These are phyloP conservation scores for Nesogale talazaci DNA, from an alignment of 2,113 vertebrate genomes.

Conservation along the genomic window DNA sequence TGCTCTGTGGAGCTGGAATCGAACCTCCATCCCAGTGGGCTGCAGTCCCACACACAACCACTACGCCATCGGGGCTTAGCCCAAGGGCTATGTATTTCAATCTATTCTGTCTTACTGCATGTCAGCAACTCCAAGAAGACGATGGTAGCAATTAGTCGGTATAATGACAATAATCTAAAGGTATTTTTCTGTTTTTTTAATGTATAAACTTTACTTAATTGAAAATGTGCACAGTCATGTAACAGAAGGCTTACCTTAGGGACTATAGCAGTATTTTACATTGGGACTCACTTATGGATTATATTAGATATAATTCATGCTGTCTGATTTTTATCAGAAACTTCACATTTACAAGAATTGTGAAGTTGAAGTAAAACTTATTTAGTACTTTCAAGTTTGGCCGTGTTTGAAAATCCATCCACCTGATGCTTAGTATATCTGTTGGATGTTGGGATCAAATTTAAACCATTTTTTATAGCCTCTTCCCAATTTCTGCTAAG, in stretches of 20 bases:
- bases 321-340: not conserved
- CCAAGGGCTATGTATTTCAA: not conserved
- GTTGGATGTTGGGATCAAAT: not conserved
- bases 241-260: not conserved
- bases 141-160: not conserved
- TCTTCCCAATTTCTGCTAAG: not conserved
- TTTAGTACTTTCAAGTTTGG: not conserved
- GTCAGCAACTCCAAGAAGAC: not conserved
- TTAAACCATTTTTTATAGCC: not conserved
- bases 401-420: not conserved
- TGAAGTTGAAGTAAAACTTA: conserved; percentile 12
- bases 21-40: no score
- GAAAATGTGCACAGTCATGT: not conserved
- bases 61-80: no score
- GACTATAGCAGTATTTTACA: not conserved
- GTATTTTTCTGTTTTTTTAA: not conserved
- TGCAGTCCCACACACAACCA: no score
- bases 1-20: no score
- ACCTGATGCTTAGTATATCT: not conserved
- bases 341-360: conserved; percentile 23
- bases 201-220: not conserved
- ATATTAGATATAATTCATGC: not conserved
- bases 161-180: not conserved
- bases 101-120: not conserved
- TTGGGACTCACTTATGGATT: not conserved